Conservation (phyloP, 64 coral and sea anemone species). For the Pocillopora verrucosa region DNA sequence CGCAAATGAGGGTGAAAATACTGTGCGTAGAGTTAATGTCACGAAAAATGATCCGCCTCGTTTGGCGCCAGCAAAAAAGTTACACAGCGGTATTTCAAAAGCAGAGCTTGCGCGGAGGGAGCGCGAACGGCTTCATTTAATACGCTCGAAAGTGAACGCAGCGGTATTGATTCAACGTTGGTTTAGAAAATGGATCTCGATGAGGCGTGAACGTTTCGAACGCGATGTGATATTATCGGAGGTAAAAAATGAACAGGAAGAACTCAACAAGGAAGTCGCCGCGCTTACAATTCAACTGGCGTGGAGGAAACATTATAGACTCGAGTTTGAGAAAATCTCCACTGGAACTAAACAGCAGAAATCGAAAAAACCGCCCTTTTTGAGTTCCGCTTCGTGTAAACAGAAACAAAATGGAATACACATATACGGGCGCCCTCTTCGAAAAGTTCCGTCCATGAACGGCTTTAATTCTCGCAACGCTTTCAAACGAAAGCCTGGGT, state of each 20-base stretch:
- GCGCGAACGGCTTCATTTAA: conserved; percentile 42
- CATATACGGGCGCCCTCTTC: conserved; percentile 10
- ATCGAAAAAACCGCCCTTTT: neutral
- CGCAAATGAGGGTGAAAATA: neutral
- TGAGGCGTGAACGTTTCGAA: neutral
- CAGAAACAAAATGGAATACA: conserved; percentile 16
- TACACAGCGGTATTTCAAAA: conserved; percentile 18
- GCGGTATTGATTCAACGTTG: conserved; percentile 44
- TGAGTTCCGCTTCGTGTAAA: neutral
- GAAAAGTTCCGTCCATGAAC: neutral
- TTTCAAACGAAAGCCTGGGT: neutral
- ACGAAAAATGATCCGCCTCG: neutral
- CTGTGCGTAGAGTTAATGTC: neutral
- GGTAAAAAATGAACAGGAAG: conserved; percentile 44
- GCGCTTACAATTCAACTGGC: conserved; percentile 50
- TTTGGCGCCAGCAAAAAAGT: neutral
- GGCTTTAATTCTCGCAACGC: neutral
- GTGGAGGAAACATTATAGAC: conserved; percentile 46
- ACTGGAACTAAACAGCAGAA: neutral
- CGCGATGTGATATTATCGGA: conserved; percentile 1
- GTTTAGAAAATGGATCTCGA: conserved; percentile 28
- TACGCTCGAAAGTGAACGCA: conserved; percentile 59
- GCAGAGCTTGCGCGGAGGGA: conserved; percentile 48
- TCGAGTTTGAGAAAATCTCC: neutral
- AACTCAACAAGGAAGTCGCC: conserved; percentile 33